A percentile compares a stretch with the other conserved stretches of the same genome.
These are phyloP conservation scores for Leptinotarsa texana DNA, from an alignment of 1,140 invertebrate species.

Conservation along the genomic window DNA sequence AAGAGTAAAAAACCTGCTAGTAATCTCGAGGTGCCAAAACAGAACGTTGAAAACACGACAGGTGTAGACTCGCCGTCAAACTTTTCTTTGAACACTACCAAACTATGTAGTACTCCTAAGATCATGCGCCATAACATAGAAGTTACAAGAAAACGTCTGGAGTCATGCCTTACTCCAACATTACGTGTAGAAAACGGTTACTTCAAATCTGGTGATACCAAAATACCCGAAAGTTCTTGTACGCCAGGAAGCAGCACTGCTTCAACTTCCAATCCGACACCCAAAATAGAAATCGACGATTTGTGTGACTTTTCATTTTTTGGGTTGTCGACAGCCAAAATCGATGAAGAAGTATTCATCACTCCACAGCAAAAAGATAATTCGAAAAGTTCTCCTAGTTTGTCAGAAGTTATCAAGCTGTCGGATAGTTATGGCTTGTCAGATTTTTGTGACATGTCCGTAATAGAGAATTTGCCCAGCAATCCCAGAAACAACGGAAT, in stretches of 20 bases:
- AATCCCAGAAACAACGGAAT: background rate
- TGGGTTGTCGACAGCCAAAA: conserved; percentile 23
- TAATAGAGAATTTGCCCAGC: background rate
- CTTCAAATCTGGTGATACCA: background rate
- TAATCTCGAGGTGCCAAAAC: background rate
- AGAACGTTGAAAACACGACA: background rate
- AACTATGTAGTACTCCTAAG: conserved; percentile 15
- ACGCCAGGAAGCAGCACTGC: background rate
- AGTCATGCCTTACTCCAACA: conserved; percentile 3
- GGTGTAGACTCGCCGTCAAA: background rate
- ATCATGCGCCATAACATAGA: background rate
- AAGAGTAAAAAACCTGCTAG: background rate
- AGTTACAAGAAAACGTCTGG: conserved; percentile 11
- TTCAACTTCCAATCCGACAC: background rate
- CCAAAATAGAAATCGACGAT: conserved; percentile 27
- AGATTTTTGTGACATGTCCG: background rate
- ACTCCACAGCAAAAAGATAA: background rate
- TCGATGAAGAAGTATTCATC: background rate
- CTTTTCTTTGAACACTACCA: conserved; percentile 14
- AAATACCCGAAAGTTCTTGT: background rate
- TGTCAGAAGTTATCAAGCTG: background rate
- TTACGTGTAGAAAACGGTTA: conserved; percentile 1
- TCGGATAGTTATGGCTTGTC: background rate
- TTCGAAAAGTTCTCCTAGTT: background rate
- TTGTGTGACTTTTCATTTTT: conserved; percentile 47